Percentiles rank a stretch among this genome's conserved stretches.
Evolutionary conservation across 2,113 vertebrate genomes (phyloP).

Genomic region (Antigone vipio): DNA sequence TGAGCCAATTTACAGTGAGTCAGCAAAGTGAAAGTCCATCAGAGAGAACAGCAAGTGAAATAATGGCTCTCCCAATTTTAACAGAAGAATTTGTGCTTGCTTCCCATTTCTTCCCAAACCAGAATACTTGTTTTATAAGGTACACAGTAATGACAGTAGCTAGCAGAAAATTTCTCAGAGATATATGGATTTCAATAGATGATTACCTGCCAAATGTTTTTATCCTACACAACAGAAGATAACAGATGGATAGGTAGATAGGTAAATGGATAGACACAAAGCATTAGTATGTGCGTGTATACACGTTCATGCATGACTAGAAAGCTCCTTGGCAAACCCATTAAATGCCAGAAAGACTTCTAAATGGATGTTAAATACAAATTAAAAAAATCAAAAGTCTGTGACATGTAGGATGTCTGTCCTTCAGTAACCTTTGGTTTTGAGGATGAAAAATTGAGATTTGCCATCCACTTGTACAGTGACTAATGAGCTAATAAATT

Average conservation of each 20-base stretch:
- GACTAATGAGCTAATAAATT: constrained; percentile 43
- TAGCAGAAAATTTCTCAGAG: neutral
- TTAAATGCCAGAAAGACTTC: neutral
- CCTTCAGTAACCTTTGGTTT: constrained; percentile 9
- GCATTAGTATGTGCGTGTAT: neutral
- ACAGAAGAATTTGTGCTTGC: neutral
- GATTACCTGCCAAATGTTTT: neutral
- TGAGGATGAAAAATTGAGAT: constrained; percentile 47
- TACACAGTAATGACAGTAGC: neutral
- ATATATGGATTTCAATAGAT: neutral
- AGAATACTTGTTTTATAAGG: neutral
- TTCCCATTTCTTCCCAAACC: neutral
- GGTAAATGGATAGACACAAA: neutral
- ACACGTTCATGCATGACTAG: neutral
- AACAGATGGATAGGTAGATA: neutral
- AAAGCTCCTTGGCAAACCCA: neutral
- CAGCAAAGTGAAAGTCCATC: neutral
- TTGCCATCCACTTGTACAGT: neutral
- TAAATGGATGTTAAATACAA: neutral
- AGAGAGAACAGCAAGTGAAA: neutral
- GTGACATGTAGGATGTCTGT: neutral
- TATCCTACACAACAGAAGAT: neutral
- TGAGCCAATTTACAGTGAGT: neutral
- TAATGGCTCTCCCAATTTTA: neutral
- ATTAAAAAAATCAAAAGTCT: neutral